Evolutionary conservation across 2,797 vertebrate genomes (phyloP).

Genomic region (Gouania willdenowi): DNA sequence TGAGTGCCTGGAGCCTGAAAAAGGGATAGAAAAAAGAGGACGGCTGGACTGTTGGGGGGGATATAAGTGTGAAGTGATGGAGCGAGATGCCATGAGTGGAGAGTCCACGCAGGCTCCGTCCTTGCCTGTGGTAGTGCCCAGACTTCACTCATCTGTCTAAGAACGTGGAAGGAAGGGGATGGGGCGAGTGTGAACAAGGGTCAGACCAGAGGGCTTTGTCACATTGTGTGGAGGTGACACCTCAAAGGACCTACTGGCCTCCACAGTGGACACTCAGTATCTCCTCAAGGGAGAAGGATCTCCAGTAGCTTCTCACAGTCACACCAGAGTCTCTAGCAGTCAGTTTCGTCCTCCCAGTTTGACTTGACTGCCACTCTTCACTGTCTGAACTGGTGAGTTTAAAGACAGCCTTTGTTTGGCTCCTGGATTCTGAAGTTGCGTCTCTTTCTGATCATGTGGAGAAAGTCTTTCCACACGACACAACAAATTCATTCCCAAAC

Average conservation of each 20-base stretch:
- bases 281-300: constrained; percentile 40
- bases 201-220: constrained; percentile 68
- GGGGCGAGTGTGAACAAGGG: constrained; percentile 56
- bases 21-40: constrained; percentile 24
- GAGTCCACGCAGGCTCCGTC: constrained; percentile 53
- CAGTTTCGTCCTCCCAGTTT: constrained; percentile 33
- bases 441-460: constrained; percentile 54
- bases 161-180: constrained; percentile 37
- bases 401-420: constrained; percentile 63
- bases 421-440: constrained; percentile 51
- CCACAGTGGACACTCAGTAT: constrained; percentile 49
- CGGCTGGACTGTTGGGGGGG: constrained; percentile 11
- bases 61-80: constrained; percentile 66
- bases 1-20: constrained; percentile 45
- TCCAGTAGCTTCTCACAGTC: constrained; percentile 59
- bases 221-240: constrained; percentile 72
- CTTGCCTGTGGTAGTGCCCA: constrained; percentile 73
- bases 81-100: constrained; percentile 56
- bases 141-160: constrained; percentile 61
- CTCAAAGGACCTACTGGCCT: constrained; percentile 56
- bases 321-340: constrained; percentile 43
- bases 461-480: constrained; percentile 70
- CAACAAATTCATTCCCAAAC: constrained; percentile 66
- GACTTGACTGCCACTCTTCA: constrained; percentile 34
- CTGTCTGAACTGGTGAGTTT: constrained; percentile 37